Base-by-base conservation (phyloP, 2,888 invertebrate species). In the Drosophila bunnanda region DNA sequence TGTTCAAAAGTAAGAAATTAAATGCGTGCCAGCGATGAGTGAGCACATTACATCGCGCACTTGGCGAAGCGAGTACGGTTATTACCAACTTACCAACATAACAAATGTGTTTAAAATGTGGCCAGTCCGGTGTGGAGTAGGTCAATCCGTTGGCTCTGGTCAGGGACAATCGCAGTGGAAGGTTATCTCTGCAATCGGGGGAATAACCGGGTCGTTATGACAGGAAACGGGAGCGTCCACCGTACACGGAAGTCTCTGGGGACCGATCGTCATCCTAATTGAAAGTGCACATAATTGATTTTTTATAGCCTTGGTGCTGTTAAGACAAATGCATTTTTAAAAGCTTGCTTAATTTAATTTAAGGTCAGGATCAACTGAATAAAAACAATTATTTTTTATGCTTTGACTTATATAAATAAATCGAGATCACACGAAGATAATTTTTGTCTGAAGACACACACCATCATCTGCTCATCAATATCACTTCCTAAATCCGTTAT, bases 1-100 rank as follows among this genome's bases (percentile, higher is more conserved):
- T 46, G 17, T 30, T 30, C 0, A 30, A 30, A 46, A 46, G 48
- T 55, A 50, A 58, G 56, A 56, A 73, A 74, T 60, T 67, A 78
- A 83, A 80, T 86, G 69, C 81, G 79, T 75, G 83, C 80, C 79
- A 83, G 38, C 81, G 75, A 86, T 83, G 82, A 83, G 86, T 86
- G 82, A 76, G 86, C 82, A 83, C 78, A 82, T 82, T 86, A 81
- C 82, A 81, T 77, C 79, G 73, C 75, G 77, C 70, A 58, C 57
- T 69, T 66, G 58, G 73, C 54, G 28, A 41, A 59, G 65, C 71
- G 52, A 71, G 64, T 71, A 32, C 48, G 72, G 57, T 62, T 61
- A 53, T 71, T 52, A 82, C 69, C 69, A 68, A 72, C 61, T 71
- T 52, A 82, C 65, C 69, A 68, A 72, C 61, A 61, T 70, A 62